Evolutionary conservation across 2,888 invertebrate genomes (phyloP).

Genomic region (Cryptops parisi): DNA sequence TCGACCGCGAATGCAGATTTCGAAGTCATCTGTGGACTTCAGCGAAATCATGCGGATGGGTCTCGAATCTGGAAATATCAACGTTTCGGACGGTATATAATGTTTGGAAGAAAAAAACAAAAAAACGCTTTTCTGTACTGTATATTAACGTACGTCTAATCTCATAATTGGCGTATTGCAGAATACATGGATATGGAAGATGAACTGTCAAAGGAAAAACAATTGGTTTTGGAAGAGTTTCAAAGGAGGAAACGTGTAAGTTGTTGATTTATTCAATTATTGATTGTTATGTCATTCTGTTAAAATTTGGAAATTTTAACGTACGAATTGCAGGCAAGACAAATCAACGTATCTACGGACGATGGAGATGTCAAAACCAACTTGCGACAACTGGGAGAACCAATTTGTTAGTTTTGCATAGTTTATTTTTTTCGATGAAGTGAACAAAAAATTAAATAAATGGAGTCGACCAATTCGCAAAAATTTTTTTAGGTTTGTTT

Average conservation of each 20-base stretch:
- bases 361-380: conserved; percentile 89
- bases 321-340: conserved; percentile 50
- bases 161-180: too few species aligned
- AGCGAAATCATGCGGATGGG: conserved; percentile 37
- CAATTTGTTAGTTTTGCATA: conserved; percentile 68
- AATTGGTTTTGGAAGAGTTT: conserved; percentile 86
- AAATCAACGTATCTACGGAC: conserved; percentile 95
- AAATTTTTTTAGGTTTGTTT: conserved; percentile 50
- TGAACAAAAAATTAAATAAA: background rate
- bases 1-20: conserved; percentile 48
- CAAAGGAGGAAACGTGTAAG: conserved; percentile 72
- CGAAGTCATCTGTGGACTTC: conserved; percentile 40
- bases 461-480: too few species aligned
- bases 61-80: conserved; percentile 45
- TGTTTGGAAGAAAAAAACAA: too few species aligned
- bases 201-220: conserved; percentile 72
- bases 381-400: conserved; percentile 81
- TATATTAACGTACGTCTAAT: too few species aligned
- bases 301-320: background rate
- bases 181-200: conserved; percentile 78
- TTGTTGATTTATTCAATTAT: background rate
- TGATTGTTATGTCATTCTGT: background rate
- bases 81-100: conserved; percentile 38
- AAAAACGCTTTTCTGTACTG: too few species aligned
- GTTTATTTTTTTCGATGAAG: too few species aligned